Evolutionary conservation across 1,140 invertebrate species (phyloP).

Genomic region (Drosophila teissieri): DNA sequence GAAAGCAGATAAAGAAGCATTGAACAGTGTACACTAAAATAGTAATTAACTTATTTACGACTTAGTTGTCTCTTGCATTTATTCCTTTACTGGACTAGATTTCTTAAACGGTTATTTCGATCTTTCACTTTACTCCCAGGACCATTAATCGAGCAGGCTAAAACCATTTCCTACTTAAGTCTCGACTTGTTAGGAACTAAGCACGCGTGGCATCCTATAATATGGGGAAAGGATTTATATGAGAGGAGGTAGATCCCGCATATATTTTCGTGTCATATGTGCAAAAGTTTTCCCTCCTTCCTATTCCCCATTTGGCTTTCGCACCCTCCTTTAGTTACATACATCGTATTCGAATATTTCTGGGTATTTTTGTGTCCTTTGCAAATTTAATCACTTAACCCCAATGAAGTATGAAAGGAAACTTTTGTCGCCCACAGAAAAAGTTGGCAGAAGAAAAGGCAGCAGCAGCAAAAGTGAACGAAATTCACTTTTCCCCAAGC

Average conservation of each 20-base stretch:
- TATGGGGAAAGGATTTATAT: background rate
- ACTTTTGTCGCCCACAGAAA: conserved; percentile 55
- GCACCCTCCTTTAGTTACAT: conserved; percentile 10
- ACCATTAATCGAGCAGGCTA: background rate
- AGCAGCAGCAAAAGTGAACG: conserved; percentile 24
- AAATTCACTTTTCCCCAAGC: conserved; percentile 20
- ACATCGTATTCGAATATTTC: conserved; percentile 15
- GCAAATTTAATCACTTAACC: conserved; percentile 81
- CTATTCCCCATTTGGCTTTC: conserved; percentile 15
- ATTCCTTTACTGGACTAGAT: too few species aligned
- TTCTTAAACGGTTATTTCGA: background rate
- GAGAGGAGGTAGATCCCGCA: background rate
- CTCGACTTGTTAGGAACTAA: conserved; percentile 60
- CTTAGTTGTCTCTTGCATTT: background rate
- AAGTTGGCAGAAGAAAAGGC: conserved; percentile 54
- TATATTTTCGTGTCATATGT: conserved; percentile 59
- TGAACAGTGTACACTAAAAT: background rate
- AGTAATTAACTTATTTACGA: background rate
- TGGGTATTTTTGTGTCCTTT: conserved; percentile 49
- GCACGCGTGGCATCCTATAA: conserved; percentile 13
- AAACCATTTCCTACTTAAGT: conserved; percentile 34
- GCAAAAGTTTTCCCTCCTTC: conserved; percentile 45
- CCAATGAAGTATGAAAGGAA: conserved; percentile 75
- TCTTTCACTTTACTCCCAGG: background rate
- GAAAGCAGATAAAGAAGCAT: too few species aligned